A percentile compares a stretch with the other conserved stretches of the same genome.
Evolutionary conservation across 2,888 invertebrate genomes (phyloP).

Genomic region (Amiota mariae): DNA sequence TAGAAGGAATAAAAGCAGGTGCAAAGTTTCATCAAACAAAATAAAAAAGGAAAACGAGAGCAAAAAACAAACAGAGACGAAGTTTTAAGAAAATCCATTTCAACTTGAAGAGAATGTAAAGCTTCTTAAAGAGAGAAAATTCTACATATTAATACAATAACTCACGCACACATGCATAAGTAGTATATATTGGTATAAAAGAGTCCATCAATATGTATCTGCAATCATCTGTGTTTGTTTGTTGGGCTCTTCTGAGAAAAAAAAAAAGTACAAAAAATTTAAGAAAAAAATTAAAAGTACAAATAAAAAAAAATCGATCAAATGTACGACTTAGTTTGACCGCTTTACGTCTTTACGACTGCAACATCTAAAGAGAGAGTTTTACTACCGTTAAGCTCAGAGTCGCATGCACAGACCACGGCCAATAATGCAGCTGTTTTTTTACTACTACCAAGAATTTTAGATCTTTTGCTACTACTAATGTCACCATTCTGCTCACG

Average conservation of each 20-base stretch:
- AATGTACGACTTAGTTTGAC: conserved; percentile 35
- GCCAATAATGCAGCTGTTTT: conserved; percentile 13
- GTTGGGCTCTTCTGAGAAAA: conserved; percentile 1
- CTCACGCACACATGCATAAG: not conserved
- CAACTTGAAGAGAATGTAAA: not conserved
- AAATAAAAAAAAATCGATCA: conserved; percentile 58
- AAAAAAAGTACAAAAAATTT: not conserved
- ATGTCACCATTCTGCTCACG: no score
- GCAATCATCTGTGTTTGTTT: conserved; percentile 27
- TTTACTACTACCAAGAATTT: not conserved
- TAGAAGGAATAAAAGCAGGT: not conserved
- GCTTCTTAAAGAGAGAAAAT: not conserved
- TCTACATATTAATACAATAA: not conserved
- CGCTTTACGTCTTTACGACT: not conserved
- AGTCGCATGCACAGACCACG: conserved; percentile 36
- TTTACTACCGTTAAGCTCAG: conserved; percentile 35
- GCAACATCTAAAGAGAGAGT: conserved; percentile 8
- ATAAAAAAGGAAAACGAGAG: not conserved
- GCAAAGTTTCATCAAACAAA: not conserved
- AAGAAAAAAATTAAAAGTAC: conserved; percentile 17
- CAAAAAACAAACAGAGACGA: not conserved
- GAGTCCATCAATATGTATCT: not conserved
- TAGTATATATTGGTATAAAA: not conserved
- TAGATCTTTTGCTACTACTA: no score
- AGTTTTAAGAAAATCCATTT: not conserved